These are phyloP conservation scores for Unio delphinus DNA, from an alignment of 2,888 invertebrate genomes.

Conservation along the genomic window DNA sequence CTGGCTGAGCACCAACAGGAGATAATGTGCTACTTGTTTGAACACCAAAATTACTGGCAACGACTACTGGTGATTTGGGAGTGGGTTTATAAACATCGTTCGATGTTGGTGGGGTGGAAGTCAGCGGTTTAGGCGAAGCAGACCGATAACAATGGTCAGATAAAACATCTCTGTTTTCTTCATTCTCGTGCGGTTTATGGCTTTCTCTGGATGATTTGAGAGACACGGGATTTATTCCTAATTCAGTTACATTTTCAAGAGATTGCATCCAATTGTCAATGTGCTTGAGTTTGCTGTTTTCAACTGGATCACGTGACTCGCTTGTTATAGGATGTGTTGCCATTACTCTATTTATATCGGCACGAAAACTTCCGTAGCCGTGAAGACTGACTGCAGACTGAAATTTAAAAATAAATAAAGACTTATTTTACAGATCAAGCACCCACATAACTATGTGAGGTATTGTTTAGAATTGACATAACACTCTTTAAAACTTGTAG, in stretches of 20 bases:
- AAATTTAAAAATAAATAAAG: conserved; percentile 16
- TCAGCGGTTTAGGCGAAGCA: conserved; percentile 57
- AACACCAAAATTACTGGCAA: conserved; percentile 12
- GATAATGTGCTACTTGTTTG: background rate
- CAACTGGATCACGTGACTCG: conserved; percentile 18
- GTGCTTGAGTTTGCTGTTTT: conserved; percentile 38
- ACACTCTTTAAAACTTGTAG: too few relatives aligned
- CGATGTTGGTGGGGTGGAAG: conserved; percentile 53
- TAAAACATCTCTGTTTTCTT: conserved; percentile 8
- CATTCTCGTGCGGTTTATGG: background rate
- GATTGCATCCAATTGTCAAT: conserved; percentile 49
- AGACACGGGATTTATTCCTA: conserved; percentile 16
- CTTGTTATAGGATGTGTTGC: conserved; percentile 11
- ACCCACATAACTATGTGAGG: background rate
- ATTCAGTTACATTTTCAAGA: conserved; percentile 28
- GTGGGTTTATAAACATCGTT: conserved; percentile 56
- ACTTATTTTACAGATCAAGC: background rate
- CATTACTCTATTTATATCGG: conserved; percentile 38
- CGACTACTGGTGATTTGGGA: conserved; percentile 30
- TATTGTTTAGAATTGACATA: too few relatives aligned
- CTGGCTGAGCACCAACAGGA: background rate
- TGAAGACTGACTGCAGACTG: conserved; percentile 50
- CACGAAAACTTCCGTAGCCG: conserved; percentile 45
- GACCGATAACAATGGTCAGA: conserved; percentile 19
- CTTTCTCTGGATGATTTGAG: conserved; percentile 14